Evolutionary conservation across 37 sponge, comb jelly and placozoan species (phyloP).

Genomic region (Oscarella lobularis): DNA sequence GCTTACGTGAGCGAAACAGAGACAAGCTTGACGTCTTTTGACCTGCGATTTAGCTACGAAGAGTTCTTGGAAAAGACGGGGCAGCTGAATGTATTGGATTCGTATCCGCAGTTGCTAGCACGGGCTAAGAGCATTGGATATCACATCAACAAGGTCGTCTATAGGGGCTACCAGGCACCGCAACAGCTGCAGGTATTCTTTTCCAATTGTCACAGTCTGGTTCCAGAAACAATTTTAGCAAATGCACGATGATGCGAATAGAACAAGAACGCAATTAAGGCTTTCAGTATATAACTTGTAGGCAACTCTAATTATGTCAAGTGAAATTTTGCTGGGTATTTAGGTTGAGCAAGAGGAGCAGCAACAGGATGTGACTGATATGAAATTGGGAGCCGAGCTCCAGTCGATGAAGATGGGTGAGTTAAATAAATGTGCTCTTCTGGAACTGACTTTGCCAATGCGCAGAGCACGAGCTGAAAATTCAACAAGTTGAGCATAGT

Average conservation of each 20-base stretch:
- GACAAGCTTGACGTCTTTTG: background rate
- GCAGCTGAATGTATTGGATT: conserved; percentile 46
- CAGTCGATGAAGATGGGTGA: conserved; percentile 32
- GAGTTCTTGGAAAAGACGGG: conserved; percentile 75
- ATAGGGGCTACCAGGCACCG: conserved; percentile 67
- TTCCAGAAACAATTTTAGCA: no score
- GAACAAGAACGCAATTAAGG: conserved; percentile 46
- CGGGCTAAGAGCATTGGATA: conserved; percentile 58
- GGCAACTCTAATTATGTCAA: background rate
- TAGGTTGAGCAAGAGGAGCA: conserved; percentile 52
- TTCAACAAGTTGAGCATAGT: conserved; percentile 36
- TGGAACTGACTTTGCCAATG: background rate
- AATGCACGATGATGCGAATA: conserved; percentile 37
- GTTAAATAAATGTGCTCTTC: background rate
- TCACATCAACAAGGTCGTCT: conserved; percentile 62
- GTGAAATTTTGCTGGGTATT: background rate
- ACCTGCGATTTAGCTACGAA: conserved; percentile 35
- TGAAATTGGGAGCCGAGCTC: conserved; percentile 50
- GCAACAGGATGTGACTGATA: conserved; percentile 62
- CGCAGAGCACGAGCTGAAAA: conserved; percentile 47
- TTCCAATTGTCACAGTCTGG: no score
- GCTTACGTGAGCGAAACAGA: conserved; percentile 33
- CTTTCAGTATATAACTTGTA: conserved; percentile 7
- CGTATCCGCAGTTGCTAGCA: conserved; percentile 43
- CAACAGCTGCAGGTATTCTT: conserved; percentile 64